These are phyloP conservation scores for Drosophila dunni DNA, from an alignment of 1,140 invertebrate genomes.

Conservation along the genomic window DNA sequence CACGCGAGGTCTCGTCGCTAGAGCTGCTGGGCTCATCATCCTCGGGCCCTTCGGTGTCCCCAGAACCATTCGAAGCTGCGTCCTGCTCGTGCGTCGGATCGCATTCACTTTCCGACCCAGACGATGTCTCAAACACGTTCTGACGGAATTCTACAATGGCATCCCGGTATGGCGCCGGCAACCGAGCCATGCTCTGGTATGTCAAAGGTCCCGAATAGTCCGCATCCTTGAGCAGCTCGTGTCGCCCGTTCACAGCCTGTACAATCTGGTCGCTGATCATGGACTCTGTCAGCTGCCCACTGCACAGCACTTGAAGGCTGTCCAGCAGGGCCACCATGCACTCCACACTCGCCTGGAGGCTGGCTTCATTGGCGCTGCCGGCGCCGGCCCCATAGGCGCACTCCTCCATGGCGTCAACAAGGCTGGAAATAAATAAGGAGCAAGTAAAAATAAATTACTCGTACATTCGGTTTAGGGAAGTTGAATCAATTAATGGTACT, in stretches of 20 bases:
- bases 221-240: slow-evolving; percentile 90
- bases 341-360: slow-evolving; percentile 91
- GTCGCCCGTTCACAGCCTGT: slow-evolving; percentile 89
- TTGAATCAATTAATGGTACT: slow-evolving; percentile 79
- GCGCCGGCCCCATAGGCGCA: slow-evolving; percentile 87
- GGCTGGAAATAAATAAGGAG: slow-evolving; percentile 85
- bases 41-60: slow-evolving; percentile 90
- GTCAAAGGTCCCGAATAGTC: slow-evolving; percentile 94
- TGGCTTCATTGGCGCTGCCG: slow-evolving; percentile 88
- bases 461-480: too few species aligned
- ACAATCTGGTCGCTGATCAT: slow-evolving; percentile 85
- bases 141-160: slow-evolving; percentile 86
- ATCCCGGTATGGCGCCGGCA: slow-evolving; percentile 90
- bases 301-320: slow-evolving; percentile 92
- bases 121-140: slow-evolving; percentile 86
- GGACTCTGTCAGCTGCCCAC: slow-evolving; percentile 88
- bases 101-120: slow-evolving; percentile 86
- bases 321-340: slow-evolving; percentile 93
- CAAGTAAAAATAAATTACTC: not conserved
- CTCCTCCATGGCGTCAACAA: slow-evolving; percentile 96
- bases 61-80: slow-evolving; percentile 87
- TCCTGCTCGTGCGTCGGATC: slow-evolving; percentile 85
- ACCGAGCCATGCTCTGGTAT: slow-evolving; percentile 92
- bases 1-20: slow-evolving; percentile 79
- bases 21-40: slow-evolving; percentile 84